Evolutionary conservation across 2,888 invertebrate genomes (phyloP), one percentile per base, ranked within the genome.

Genomic region (Chrysodeixis includens): DNA sequence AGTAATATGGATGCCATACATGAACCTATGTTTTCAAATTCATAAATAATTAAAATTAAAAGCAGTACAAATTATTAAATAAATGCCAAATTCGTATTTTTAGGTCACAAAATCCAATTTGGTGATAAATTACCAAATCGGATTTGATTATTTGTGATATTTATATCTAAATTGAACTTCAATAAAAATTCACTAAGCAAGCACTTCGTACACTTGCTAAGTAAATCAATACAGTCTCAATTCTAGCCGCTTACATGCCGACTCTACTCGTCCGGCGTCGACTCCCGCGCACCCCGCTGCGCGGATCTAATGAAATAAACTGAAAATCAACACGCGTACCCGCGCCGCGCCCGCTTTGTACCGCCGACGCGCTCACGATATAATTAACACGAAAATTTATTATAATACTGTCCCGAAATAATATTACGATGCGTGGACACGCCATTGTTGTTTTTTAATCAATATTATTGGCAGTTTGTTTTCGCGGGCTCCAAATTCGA

Each of bases 251-350:
- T 30, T 53, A 69, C 76, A 71, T 87, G 66, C 84, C n/a, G n/a
- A 87, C 89, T 83, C 84, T 88, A 89, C 82, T 69, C 10, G 55
- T 68, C 69, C 85, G 78, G 84, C 84, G 79, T 83, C 87, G 84
- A 87, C 86, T 85, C 88, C 84, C 70, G 84, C 87, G 92, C 90
- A 82, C 91, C 95, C 95, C 91, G 94, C 92, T 83, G 95, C 88
- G 95, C 84, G 79, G 86, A 87, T 91, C 93, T 95, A 95, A 95
- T 95, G 95, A 95, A 95, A 95, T 95, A 95, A 95, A 94, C 95
- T 94, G 94, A 95, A 95, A 95, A 94, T 94, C 95, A 95, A 95
- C 95, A 95, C 92, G 90, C 88, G 83, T 79, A 74, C 84, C 85
- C 80, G 83, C 83, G 81, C 84, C 80, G 80, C 80, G 66, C 57